Percentiles rank a stretch among this genome's conserved stretches.
Evolutionary conservation across 2,888 invertebrate species (phyloP).

Genomic region (Catocala nupta): DNA sequence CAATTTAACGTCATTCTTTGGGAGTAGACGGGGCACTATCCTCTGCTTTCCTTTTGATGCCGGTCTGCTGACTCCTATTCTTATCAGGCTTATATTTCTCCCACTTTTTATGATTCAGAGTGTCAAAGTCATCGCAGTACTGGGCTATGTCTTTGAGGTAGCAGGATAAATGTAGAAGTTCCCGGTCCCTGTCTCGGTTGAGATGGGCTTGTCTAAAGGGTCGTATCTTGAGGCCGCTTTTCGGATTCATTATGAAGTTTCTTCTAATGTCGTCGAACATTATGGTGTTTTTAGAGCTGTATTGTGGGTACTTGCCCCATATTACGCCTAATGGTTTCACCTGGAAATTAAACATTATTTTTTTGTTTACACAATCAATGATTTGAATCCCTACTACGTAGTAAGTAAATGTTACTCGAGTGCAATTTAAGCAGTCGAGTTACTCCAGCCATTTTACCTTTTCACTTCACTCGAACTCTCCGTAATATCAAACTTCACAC

Average conservation of each 20-base stretch:
- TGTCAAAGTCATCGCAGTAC: conserved; percentile 93
- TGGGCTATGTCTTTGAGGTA: conserved; percentile 94
- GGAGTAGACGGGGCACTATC: conserved; percentile 72
- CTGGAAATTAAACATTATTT: conserved; percentile 73
- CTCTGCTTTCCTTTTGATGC: conserved; percentile 82
- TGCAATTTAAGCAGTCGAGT: too few relatives aligned
- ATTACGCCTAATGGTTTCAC: conserved; percentile 98
- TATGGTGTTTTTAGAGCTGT: conserved; percentile 96
- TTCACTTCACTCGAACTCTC: too few relatives aligned
- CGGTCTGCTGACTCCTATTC: conserved; percentile 66
- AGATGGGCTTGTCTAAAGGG: conserved; percentile 97
- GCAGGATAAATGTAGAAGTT: conserved; percentile 92
- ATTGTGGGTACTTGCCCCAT: conserved; percentile 98
- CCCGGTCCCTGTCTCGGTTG: conserved; percentile 94
- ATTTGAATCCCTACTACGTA: too few relatives aligned
- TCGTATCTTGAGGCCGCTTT: conserved; percentile 95
- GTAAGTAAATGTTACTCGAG: too few relatives aligned
- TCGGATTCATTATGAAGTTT: conserved; percentile 99
- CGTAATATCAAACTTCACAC: too few relatives aligned
- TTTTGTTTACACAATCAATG: too few relatives aligned
- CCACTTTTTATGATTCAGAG: conserved; percentile 97
- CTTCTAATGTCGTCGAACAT: conserved; percentile 99
- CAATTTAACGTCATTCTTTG: conserved; percentile 73
- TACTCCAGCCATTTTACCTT: too few relatives aligned
- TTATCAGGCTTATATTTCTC: conserved; percentile 90